Evolutionary conservation across 2,797 vertebrate species (phyloP).

Genomic region (Sebastes melanostomus): DNA sequence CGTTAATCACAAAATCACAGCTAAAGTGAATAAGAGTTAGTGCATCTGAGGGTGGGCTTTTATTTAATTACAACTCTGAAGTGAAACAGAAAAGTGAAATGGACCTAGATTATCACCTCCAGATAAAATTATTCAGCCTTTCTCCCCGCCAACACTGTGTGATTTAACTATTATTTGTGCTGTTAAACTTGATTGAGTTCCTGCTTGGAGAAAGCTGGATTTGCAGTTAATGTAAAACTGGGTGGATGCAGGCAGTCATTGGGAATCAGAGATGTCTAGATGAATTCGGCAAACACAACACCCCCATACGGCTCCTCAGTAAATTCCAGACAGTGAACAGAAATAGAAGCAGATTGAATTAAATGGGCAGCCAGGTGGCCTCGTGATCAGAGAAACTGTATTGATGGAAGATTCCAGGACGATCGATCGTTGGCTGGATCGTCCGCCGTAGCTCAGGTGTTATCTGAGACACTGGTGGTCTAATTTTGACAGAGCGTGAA

Average conservation of each 20-base stretch:
- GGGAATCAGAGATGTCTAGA: not conserved
- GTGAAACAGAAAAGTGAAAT: not conserved
- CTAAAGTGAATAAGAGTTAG: not conserved
- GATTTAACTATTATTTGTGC: not conserved
- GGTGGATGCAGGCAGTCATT: not conserved
- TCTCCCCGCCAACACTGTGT: not conserved
- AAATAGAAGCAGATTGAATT: conserved; percentile 67
- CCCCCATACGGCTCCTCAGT: conserved; percentile 6
- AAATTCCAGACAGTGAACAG: conserved; percentile 48
- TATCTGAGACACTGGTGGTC: conserved; percentile 41
- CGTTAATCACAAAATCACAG: not conserved
- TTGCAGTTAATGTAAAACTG: not conserved
- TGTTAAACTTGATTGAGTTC: not conserved
- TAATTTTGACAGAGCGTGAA: conserved; percentile 34
- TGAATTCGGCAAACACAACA: not conserved
- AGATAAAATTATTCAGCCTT: not conserved
- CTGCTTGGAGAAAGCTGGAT: not conserved
- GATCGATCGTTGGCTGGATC: conserved; percentile 39
- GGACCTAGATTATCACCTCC: not conserved
- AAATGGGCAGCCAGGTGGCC: conserved; percentile 51
- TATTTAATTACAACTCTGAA: not conserved
- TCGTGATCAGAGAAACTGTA: conserved; percentile 44
- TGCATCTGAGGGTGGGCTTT: not conserved
- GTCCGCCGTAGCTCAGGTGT: conserved; percentile 34
- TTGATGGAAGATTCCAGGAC: conserved; percentile 51